Conservation (phyloP, 2,113 vertebrate genomes). For the Archilochus colubris region DNA sequence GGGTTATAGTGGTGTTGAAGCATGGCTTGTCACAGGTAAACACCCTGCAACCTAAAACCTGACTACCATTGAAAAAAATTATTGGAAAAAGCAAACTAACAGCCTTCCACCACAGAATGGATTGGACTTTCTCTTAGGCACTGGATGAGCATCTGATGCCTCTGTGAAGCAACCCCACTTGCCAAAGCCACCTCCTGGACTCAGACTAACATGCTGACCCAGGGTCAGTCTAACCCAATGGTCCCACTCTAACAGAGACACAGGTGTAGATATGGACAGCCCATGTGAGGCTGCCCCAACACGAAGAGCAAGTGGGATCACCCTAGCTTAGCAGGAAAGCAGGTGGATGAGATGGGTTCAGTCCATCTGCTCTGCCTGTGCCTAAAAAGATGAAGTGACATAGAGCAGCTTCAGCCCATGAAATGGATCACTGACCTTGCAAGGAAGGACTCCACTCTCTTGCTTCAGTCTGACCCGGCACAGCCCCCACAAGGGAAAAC, state of each 20-base stretch:
- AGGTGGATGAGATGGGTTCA: neutral
- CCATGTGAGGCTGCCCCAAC: neutral
- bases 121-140: neutral
- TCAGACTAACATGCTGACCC: neutral
- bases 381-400: neutral
- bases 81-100: neutral
- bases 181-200: neutral
- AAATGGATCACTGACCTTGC: neutral
- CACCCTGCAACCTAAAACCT: neutral
- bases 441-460: neutral
- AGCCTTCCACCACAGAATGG: neutral
- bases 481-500: neutral
- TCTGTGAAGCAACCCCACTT: neutral
- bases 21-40: neutral
- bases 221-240: neutral
- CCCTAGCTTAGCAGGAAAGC: neutral
- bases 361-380: neutral
- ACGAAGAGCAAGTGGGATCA: accelerated
- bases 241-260: neutral
- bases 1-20: neutral
- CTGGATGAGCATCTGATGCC: neutral
- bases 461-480: neutral
- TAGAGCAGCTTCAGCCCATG: neutral
- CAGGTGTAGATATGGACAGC: accelerated
- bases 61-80: neutral